phyloP scores from a whole-genome alignment of 2,797 vertebrate genomes.

The Megalops cyprinoides region DNA sequence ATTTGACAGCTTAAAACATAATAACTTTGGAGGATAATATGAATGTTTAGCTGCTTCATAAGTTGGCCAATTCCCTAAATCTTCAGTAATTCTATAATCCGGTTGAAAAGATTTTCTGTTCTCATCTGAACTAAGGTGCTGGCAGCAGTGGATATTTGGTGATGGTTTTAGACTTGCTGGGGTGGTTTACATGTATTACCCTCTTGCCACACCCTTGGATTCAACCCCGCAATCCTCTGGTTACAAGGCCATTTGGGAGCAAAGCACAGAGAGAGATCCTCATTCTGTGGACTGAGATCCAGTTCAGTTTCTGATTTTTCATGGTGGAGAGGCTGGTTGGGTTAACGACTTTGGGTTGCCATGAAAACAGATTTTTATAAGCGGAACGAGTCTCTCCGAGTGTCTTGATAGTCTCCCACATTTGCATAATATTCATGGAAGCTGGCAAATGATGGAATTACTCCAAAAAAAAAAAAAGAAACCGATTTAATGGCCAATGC shows the following conservation, averaged over 20 bases:
- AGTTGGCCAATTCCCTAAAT: not conserved
- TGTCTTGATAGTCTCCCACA: not conserved
- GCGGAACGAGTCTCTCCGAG: not conserved
- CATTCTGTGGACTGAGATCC: not conserved
- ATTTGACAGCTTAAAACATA: too few species aligned
- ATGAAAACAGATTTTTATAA: constrained; percentile 1
- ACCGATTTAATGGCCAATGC: not conserved
- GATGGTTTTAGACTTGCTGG: not conserved
- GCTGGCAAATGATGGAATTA: not conserved
- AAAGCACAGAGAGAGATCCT: not conserved
- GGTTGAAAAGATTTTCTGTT: not conserved
- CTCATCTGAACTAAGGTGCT: not conserved
- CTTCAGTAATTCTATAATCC: not conserved
- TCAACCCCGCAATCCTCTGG: too few species aligned
- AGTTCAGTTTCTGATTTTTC: not conserved
- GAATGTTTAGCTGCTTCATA: not conserved
- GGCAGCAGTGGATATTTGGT: not conserved
- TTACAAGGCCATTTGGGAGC: too few species aligned
- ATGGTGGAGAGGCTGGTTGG: not conserved
- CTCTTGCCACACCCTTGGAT: too few species aligned
- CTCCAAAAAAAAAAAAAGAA: not conserved
- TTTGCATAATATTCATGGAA: constrained; percentile 12
- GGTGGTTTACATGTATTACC: too few species aligned
- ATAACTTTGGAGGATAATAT: not conserved
- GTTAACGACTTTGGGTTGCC: not conserved